A percentile compares a stretch with the other conserved stretches of the same genome.
These are phyloP conservation scores for Drosophila dives DNA, from an alignment of 2,888 invertebrate species.

Conservation along the genomic window DNA sequence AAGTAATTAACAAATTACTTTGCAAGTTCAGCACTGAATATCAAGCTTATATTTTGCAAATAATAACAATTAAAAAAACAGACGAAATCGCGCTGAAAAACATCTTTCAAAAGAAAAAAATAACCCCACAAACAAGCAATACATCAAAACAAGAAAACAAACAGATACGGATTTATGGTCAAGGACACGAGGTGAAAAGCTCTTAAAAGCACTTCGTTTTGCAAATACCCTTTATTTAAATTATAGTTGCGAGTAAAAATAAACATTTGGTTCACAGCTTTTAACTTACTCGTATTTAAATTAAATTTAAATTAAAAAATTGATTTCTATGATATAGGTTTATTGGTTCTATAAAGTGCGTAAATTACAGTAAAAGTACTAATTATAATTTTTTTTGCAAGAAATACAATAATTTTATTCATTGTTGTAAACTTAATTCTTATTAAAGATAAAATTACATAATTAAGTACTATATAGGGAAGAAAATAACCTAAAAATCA, in stretches of 20 bases:
- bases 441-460: neutral
- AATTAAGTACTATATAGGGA: neutral
- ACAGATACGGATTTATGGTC: slow-evolving; percentile 64
- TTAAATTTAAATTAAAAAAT: neutral
- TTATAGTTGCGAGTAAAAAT: neutral
- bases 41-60: slow-evolving; percentile 69
- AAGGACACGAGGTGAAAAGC: slow-evolving; percentile 59
- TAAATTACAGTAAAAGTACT: neutral
- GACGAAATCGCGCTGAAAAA: slow-evolving; percentile 38
- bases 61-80: slow-evolving; percentile 29
- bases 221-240: slow-evolving; percentile 15
- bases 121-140: slow-evolving; percentile 20
- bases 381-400: neutral
- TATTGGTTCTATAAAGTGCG: neutral
- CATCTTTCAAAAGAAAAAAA: slow-evolving; percentile 59
- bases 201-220: neutral
- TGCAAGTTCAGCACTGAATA: slow-evolving; percentile 57
- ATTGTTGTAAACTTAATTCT: neutral
- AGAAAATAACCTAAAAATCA: neutral
- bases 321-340: neutral
- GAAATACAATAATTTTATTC: neutral
- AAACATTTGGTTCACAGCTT: neutral
- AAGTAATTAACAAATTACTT: slow-evolving; percentile 69
- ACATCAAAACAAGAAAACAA: slow-evolving; percentile 7
- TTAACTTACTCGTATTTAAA: neutral